Evolutionary conservation across 2,888 invertebrate genomes (phyloP), one percentile per base, ranked within the genome.

Genomic region (Blastobasis adustella): DNA sequence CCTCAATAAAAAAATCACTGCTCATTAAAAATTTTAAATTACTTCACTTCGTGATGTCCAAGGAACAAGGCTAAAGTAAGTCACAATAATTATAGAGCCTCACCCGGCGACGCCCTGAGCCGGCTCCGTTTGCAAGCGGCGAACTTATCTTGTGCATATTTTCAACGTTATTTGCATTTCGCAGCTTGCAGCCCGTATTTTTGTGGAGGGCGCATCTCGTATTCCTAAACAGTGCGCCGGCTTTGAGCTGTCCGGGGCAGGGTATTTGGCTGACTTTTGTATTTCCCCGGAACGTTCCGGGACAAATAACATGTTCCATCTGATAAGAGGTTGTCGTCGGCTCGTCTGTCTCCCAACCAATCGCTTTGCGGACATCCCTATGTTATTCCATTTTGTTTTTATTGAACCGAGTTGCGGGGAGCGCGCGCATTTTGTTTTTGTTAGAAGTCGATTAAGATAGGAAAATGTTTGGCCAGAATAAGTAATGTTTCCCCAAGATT

Each of bases 251-350:
- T 74, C 76, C 74, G 61, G 67, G 66, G 64, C 69, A 61, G 70
- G 68, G 69, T 68, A 73, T 78, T 80, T 73, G 77, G 77, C 78
- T 75, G 75, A 76, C 76, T 77, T 77, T 74, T 71, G 74, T 76
- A 72, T 76, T 79, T 76, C 74, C 67, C 69, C 23, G 23, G 23
- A 23, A 23, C 23, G 23, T 23, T 23, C 65, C 70, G 69, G 78
- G 75, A 79, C 77, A 82, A 82, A 85, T 82, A 82, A 80, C 79
- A 79, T 79, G 79, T 77, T 73, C 71, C 73, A 84, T 83, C 82
- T 73, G 82, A 84, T 85, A 85, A 82, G 79, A 69, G 75, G 62
- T 70, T 79, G 83, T 83, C 82, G 80, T 77, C 84, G 76, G 72
- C 73, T 79, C 76, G 78, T 79, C 80, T 79, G 78, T 72, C 71